Base-by-base conservation (phyloP, 1,140 invertebrate genomes). In the Drosophila setifemur region DNA sequence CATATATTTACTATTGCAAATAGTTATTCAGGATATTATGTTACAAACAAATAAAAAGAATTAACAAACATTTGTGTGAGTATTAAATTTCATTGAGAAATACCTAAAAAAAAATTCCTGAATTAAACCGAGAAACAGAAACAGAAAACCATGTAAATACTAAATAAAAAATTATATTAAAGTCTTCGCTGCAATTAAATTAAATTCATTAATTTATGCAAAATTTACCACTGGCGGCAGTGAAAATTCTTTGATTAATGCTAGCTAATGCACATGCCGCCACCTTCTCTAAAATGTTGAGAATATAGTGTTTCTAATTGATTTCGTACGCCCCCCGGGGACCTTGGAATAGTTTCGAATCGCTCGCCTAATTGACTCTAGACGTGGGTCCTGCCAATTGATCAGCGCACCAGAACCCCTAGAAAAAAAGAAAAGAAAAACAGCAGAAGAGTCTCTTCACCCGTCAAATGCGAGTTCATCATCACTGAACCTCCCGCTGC, bases 321-420 rank as follows among this genome's bases (percentile, higher is more conserved):
- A 39, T 57, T 31, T 9, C 33, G 39, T 28, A 39, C 21, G 35
- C 25, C 7, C 4, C 12, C 6, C 9, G 6, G 11, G 1, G 47
- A 21, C 35, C 57, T 44, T 61, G 37, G 26, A 58, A 61, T 48
- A 40, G 12, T 25, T 64, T 19, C n/a, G 11, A 64, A 16, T 40
- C 16, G 25, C 18, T 12, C 11, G 33, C 25, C 19, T 11, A 48
- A 64, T 49, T 63, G 19, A 19, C 12, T 14, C 57, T 14, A 64
- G 57, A 49, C 61, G 19, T 11, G 4, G 8, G 25, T 64, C 57
- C 61, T 64, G 57, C 61, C 60, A 49, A 64, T 64, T 64, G 57
- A 49, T 19, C 31, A 64, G 16, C 25, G 7, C 60, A 39, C 42
- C 55, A 47, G 18, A 61, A 64, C 57, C 7, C n/a, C n/a, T n/a